Conservation (phyloP, 2,888 invertebrate species). For the Chorisops tibialis region DNA sequence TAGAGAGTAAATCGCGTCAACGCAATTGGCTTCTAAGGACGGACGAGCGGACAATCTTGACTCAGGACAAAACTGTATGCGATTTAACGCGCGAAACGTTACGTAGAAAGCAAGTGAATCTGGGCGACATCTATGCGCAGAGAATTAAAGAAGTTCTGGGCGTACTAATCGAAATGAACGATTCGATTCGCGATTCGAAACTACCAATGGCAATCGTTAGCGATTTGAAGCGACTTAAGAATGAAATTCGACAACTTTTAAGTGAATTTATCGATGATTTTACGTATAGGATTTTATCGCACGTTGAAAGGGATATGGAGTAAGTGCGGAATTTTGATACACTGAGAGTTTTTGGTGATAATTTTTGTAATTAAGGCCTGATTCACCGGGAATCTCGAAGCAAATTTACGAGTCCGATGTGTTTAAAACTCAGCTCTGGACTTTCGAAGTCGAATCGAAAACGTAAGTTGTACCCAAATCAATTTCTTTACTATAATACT, state of each 20-base stretch:
- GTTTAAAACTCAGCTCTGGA: constrained; percentile 49
- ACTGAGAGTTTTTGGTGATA: not conserved
- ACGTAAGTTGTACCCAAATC: constrained; percentile 40
- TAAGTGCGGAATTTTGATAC: constrained; percentile 30
- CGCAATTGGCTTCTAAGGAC: constrained; percentile 50
- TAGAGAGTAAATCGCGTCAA: constrained; percentile 40
- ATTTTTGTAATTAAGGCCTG: constrained; percentile 39
- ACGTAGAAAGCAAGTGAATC: constrained; percentile 45
- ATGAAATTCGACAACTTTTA: constrained; percentile 46
- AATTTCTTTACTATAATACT: not conserved
- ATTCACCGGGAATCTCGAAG: constrained; percentile 46
- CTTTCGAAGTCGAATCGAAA: constrained; percentile 46
- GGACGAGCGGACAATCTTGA: constrained; percentile 49
- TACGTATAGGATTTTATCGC: constrained; percentile 49
- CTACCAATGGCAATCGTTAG: constrained; percentile 39
- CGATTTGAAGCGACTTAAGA: constrained; percentile 46
- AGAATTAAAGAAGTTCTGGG: constrained; percentile 48
- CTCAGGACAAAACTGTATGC: constrained; percentile 46
- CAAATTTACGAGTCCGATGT: constrained; percentile 48
- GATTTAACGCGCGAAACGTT: constrained; percentile 45
- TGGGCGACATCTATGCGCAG: constrained; percentile 49
- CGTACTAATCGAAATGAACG: constrained; percentile 48
- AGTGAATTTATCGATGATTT: constrained; percentile 49
- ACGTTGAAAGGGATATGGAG: constrained; percentile 52
- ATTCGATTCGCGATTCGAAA: constrained; percentile 39